phyloP scores from a whole-genome alignment of 2,888 invertebrate species.

The Diarsia rubi region DNA sequence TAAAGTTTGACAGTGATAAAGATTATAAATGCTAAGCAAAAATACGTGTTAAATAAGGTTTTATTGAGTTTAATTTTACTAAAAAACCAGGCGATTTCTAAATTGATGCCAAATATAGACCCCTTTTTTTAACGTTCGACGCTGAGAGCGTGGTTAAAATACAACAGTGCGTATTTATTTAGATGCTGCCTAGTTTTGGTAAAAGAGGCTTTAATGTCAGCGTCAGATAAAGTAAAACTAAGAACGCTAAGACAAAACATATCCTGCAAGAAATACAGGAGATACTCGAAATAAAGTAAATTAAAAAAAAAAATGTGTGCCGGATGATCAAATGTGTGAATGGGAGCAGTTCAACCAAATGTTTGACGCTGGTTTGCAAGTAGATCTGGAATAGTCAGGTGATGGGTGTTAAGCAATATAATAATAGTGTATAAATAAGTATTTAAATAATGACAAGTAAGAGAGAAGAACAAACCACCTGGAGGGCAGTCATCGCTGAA shows the following conservation, averaged over 20 bases:
- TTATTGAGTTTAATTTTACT: background rate
- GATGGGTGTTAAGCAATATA: background rate
- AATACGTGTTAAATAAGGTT: background rate
- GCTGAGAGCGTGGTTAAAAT: background rate
- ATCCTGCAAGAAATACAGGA: background rate
- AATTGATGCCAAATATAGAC: background rate
- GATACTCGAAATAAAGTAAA: background rate
- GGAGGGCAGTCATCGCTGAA: conserved; percentile 86
- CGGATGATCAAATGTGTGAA: background rate
- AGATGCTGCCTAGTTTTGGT: background rate
- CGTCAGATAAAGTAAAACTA: background rate
- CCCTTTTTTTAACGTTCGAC: background rate
- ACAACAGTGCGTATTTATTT: background rate
- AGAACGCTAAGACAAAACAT: background rate
- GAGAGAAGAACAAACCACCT: conserved; percentile 61
- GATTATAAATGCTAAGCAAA: too few relatives aligned
- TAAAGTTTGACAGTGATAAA: background rate
- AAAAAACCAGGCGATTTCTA: background rate
- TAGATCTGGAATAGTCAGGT: background rate
- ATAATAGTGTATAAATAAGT: background rate
- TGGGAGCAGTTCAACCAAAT: background rate
- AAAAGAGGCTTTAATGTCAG: background rate
- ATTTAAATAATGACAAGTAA: background rate
- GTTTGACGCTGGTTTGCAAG: background rate
- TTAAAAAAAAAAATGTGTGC: background rate